phyloP scores from a whole-genome alignment of 1,140 invertebrate genomes.

The Procambarus virginalis region DNA sequence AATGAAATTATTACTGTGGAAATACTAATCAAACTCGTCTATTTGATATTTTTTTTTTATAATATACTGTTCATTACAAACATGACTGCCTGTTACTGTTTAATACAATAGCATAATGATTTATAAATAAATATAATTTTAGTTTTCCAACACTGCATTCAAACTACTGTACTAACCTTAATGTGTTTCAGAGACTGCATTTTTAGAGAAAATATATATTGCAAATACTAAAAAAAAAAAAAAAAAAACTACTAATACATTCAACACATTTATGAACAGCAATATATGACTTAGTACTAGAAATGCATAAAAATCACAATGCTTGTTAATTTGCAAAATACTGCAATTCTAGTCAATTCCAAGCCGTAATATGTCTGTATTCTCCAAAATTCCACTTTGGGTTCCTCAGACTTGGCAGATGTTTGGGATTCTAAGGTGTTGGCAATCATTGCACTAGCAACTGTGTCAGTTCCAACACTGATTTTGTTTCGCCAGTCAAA shows the following conservation, averaged over 20 bases:
- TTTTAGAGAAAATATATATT: background rate
- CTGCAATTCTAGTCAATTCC: conserved; percentile 41
- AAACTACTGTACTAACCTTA: too few species aligned
- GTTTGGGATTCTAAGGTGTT: conserved; percentile 61
- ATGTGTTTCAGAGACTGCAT: background rate
- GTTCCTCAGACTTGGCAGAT: conserved; percentile 31
- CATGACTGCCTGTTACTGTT: too few species aligned
- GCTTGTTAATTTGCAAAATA: background rate
- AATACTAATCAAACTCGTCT: too few species aligned
- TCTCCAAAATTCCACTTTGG: conserved; percentile 44
- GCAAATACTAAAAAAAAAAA: background rate
- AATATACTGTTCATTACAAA: too few species aligned
- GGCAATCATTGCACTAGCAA: conserved; percentile 66
- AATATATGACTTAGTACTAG: background rate
- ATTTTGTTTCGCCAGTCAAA: conserved; percentile 70
- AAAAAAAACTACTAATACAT: background rate
- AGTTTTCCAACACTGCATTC: too few species aligned
- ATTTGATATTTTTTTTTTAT: too few species aligned
- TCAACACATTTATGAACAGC: background rate
- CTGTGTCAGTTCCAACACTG: conserved; percentile 66
- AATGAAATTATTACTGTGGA: too few species aligned
- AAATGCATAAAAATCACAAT: background rate
- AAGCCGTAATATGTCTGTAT: conserved; percentile 45
- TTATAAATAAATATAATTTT: too few species aligned
- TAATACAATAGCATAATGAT: too few species aligned